A percentile compares a stretch with the other conserved stretches of the same genome.
Evolutionary conservation across 2,888 invertebrate species (phyloP).

Genomic region (Tortricodes alternella): DNA sequence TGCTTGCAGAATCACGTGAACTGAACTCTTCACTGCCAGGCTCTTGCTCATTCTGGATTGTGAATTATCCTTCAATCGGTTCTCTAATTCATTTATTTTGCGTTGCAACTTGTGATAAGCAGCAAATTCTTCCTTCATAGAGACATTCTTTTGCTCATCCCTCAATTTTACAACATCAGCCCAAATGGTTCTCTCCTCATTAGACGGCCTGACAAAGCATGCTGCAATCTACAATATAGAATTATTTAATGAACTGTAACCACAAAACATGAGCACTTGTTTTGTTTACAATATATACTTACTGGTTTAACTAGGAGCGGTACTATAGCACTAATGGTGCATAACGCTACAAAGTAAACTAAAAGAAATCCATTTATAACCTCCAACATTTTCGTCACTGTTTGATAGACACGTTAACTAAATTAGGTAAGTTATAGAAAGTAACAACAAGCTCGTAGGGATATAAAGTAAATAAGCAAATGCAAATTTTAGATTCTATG

Average conservation of each 20-base stretch:
- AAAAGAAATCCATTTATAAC: slow-evolving; percentile 73
- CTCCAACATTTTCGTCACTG: slow-evolving; percentile 60
- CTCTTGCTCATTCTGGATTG: slow-evolving; percentile 64
- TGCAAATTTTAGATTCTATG: too few relatives aligned
- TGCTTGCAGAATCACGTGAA: slow-evolving; percentile 61
- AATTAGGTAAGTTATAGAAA: too few relatives aligned
- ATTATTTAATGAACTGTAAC: neutral
- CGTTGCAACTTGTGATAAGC: slow-evolving; percentile 83
- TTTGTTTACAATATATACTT: slow-evolving; percentile 44
- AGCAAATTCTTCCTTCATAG: slow-evolving; percentile 84
- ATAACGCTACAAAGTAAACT: slow-evolving; percentile 70
- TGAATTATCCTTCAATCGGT: slow-evolving; percentile 65
- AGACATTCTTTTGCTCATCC: slow-evolving; percentile 71
- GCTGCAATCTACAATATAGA: slow-evolving; percentile 63
- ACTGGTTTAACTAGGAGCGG: slow-evolving; percentile 77
- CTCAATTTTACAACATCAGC: slow-evolving; percentile 67
- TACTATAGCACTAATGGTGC: slow-evolving; percentile 71
- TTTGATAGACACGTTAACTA: neutral
- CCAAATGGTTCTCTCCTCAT: slow-evolving; percentile 67
- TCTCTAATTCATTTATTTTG: slow-evolving; percentile 80
- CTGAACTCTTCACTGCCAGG: slow-evolving; percentile 64
- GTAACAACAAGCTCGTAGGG: too few relatives aligned
- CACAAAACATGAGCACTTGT: neutral
- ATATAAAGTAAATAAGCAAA: too few relatives aligned
- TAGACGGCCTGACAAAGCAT: slow-evolving; percentile 71